Evolutionary conservation across 2,113 vertebrate genomes (phyloP).

Genomic region (Pica pica): DNA sequence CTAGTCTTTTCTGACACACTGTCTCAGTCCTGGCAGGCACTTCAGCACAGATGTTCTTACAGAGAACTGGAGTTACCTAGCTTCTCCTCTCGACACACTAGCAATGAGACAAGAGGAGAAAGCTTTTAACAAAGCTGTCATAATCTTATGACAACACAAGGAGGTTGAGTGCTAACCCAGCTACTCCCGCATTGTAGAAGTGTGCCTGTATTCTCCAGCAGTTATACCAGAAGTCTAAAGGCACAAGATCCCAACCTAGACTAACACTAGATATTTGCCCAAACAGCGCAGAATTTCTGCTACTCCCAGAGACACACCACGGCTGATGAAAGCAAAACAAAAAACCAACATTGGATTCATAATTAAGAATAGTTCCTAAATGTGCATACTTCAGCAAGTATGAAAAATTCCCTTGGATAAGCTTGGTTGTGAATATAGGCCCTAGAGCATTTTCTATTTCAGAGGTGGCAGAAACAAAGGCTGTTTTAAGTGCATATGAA

Average conservation of each 20-base stretch:
- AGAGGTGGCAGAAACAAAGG: conserved; percentile 3
- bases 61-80: neutral
- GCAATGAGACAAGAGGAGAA: neutral
- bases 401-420: neutral
- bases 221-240: neutral
- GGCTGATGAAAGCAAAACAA: neutral
- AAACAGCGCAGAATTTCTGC: neutral
- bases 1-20: neutral
- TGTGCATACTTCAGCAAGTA: neutral
- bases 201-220: neutral
- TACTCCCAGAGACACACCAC: neutral
- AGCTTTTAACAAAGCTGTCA: neutral
- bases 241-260: neutral
- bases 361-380: neutral
- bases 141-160: neutral
- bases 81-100: neutral
- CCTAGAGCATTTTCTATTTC: neutral
- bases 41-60: neutral
- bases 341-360: neutral
- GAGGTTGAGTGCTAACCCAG: neutral
- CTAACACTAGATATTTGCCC: neutral
- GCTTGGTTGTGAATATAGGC: neutral
- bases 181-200: neutral
- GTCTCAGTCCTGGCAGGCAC: neutral
- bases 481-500: conserved; percentile 15